These are phyloP conservation scores for Lordiphosa mommai DNA, from an alignment of 1,140 invertebrate species.

Conservation along the genomic window DNA sequence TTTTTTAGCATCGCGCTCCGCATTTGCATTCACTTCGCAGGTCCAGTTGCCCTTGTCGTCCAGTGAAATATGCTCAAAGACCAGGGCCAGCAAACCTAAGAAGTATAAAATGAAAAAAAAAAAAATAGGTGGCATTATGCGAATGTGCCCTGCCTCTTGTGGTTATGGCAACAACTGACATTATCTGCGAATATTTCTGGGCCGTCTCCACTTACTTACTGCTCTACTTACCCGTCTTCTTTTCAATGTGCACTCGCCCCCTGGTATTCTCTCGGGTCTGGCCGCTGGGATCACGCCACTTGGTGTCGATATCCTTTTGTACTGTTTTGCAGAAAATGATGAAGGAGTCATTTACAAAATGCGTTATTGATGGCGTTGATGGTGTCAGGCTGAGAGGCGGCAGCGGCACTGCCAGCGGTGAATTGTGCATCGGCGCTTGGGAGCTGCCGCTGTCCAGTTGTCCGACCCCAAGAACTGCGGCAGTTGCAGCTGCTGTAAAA, in stretches of 20 bases:
- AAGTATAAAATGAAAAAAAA: neutral
- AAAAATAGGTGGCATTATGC: neutral
- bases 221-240: slow-evolving; percentile 64
- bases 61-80: slow-evolving; percentile 78
- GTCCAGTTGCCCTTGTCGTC: slow-evolving; percentile 79
- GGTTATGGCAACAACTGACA: slow-evolving; percentile 1
- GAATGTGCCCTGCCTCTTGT: slow-evolving; percentile 2
- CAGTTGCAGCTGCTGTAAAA: slow-evolving; percentile 10
- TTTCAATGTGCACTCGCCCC: slow-evolving; percentile 75
- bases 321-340: slow-evolving; percentile 77
- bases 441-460: slow-evolving; percentile 33
- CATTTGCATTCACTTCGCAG: slow-evolving; percentile 61
- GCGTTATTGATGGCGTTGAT: slow-evolving; percentile 72
- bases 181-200: neutral
- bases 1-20: slow-evolving; percentile 43
- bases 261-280: slow-evolving; percentile 68
- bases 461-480: slow-evolving; percentile 53
- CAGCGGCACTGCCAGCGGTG: slow-evolving; percentile 6
- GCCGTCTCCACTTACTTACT: neutral
- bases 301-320: slow-evolving; percentile 73
- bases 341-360: slow-evolving; percentile 79
- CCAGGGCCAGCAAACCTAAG: slow-evolving; percentile 63
- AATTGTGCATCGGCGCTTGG: neutral
- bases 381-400: slow-evolving; percentile 53
- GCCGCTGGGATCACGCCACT: slow-evolving; percentile 74